phyloP scores from a whole-genome alignment of 2,888 invertebrate species.

The Odontothrips loti region DNA sequence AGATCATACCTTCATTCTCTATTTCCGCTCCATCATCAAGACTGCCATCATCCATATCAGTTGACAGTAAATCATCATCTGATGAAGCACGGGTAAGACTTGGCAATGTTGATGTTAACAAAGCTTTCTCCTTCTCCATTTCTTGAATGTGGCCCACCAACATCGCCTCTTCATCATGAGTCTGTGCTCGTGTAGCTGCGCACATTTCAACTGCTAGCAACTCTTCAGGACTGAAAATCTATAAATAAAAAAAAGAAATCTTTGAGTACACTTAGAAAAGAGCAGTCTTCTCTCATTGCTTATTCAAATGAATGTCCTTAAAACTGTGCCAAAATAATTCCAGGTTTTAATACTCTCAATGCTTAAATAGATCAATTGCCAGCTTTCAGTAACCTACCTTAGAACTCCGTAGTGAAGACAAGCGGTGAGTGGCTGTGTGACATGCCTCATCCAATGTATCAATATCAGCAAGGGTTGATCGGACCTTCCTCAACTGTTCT shows the following conservation, averaged over 20 bases:
- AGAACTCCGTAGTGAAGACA: constrained; percentile 70
- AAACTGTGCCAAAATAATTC: too few relatives aligned
- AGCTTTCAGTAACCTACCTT: constrained; percentile 50
- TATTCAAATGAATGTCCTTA: background rate
- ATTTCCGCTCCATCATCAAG: constrained; percentile 49
- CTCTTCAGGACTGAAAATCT: constrained; percentile 57
- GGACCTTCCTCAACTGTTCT: constrained; percentile 80
- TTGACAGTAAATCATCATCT: constrained; percentile 79
- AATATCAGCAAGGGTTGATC: constrained; percentile 81
- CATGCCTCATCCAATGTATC: constrained; percentile 83
- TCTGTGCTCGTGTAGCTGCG: constrained; percentile 41
- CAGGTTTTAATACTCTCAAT: too few relatives aligned
- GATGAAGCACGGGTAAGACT: constrained; percentile 77
- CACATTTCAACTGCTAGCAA: constrained; percentile 43
- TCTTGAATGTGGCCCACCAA: constrained; percentile 74
- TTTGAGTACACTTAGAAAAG: background rate
- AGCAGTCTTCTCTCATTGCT: background rate
- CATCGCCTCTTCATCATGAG: constrained; percentile 67
- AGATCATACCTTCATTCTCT: background rate
- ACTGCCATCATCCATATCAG: constrained; percentile 71
- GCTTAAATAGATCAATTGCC: too few relatives aligned
- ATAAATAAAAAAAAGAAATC: constrained; percentile 28
- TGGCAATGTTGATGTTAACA: constrained; percentile 73
- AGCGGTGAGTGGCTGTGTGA: constrained; percentile 74
- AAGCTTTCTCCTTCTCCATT: constrained; percentile 75